These are phyloP conservation scores for Hyposoter dolosus DNA, from an alignment of 2,888 invertebrate species.

Conservation along the genomic window DNA sequence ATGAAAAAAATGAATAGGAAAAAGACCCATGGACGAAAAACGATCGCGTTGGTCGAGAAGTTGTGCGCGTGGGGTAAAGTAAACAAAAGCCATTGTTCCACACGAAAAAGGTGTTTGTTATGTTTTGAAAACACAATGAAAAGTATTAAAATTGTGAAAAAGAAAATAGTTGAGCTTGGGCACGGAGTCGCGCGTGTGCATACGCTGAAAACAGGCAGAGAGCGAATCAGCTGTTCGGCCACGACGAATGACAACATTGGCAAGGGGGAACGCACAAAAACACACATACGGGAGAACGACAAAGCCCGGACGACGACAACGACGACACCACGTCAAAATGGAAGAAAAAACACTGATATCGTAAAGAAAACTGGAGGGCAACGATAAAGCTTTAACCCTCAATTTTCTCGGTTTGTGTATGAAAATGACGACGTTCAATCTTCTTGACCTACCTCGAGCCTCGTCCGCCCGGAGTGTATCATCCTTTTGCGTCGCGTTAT, in stretches of 20 bases:
- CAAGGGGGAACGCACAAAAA: constrained; percentile 46
- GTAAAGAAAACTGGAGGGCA: not conserved
- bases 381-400: not conserved
- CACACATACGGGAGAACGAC: constrained; percentile 47
- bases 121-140: not conserved
- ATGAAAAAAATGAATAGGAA: constrained; percentile 51
- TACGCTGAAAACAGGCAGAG: constrained; percentile 69
- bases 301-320: constrained; percentile 43
- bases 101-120: not conserved
- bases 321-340: not conserved
- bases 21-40: constrained; percentile 38
- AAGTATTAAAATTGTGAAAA: constrained; percentile 16
- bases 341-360: not conserved
- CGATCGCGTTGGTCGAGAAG: constrained; percentile 29
- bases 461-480: constrained; percentile 85
- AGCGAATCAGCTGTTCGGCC: constrained; percentile 82
- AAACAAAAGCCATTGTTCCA: not conserved
- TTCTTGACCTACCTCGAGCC: constrained; percentile 83
- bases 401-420: constrained; percentile 28
- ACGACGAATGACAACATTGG: constrained; percentile 82
- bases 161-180: constrained; percentile 9
- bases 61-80: not conserved
- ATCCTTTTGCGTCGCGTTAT: constrained; percentile 85
- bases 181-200: constrained; percentile 67
- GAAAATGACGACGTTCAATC: constrained; percentile 61